Evolutionary conservation across 2,888 invertebrate species (phyloP).

Genomic region (Chydorus sphaericus): DNA sequence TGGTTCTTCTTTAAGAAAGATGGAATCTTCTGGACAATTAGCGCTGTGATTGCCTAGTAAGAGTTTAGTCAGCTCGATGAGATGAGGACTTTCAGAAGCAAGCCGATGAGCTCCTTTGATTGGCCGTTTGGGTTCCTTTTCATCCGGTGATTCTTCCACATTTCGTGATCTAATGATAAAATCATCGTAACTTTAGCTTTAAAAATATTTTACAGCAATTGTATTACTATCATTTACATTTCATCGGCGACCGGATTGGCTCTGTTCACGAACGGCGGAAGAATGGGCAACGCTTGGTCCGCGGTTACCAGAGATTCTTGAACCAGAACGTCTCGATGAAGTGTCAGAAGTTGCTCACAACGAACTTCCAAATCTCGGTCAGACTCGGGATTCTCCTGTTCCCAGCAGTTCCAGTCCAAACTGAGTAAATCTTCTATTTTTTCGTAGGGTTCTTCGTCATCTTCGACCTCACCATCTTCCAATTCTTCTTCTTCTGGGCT

Average conservation of each 20-base stretch:
- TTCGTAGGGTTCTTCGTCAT: conserved; percentile 18
- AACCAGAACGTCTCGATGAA: background rate
- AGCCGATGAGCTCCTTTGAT: conserved; percentile 5
- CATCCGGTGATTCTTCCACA: no score
- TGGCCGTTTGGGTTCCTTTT: background rate
- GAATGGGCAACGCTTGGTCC: background rate
- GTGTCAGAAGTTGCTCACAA: background rate
- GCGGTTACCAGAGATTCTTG: background rate
- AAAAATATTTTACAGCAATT: no score
- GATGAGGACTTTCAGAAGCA: conserved; percentile 8
- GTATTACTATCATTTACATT: no score
- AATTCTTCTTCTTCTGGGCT: conserved; percentile 1
- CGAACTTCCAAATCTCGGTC: background rate
- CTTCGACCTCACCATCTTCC: conserved; percentile 16
- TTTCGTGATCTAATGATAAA: no score
- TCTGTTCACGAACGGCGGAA: background rate
- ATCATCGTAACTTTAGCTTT: no score
- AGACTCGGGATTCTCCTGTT: background rate
- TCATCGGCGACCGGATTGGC: no score
- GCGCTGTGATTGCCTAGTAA: background rate
- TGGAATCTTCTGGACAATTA: background rate
- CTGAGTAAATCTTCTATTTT: background rate
- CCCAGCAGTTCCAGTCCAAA: background rate
- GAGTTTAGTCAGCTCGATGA: conserved; percentile 3
- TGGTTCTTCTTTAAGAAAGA: background rate